phyloP scores from a whole-genome alignment of 2,797 vertebrate species.

The Parauchenoglanis ngamensis region DNA sequence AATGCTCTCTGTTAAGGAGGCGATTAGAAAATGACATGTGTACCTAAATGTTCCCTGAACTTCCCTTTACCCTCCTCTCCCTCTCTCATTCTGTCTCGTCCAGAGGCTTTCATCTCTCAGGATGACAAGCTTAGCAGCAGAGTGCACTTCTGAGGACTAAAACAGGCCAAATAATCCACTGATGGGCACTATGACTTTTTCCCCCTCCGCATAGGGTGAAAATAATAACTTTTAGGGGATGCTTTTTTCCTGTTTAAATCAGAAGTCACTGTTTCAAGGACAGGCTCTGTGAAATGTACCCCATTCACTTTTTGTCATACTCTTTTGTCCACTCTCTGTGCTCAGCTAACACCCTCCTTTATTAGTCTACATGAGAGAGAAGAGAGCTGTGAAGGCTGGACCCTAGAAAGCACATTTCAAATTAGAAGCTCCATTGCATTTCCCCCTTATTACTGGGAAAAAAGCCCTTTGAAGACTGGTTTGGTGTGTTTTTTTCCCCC shows the following conservation, averaged over 20 bases:
- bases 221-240: conserved; percentile 53
- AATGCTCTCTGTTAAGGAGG: conserved; percentile 61
- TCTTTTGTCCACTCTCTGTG: conserved; percentile 33
- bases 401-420: conserved; percentile 43
- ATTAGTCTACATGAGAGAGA: conserved; percentile 47
- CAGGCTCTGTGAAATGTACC: conserved; percentile 36
- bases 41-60: conserved; percentile 69
- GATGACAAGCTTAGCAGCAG: conserved; percentile 62
- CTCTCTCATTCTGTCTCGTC: conserved; percentile 19
- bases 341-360: conserved; percentile 37
- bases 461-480: conserved; percentile 48
- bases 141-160: conserved; percentile 69
- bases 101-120: conserved; percentile 71
- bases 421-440: conserved; percentile 42
- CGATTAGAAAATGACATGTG: conserved; percentile 64
- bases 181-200: conserved; percentile 49
- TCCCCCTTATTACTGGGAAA: conserved; percentile 24
- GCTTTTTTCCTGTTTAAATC: conserved; percentile 47
- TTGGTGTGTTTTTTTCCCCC: conserved; percentile 7
- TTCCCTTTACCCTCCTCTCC: conserved; percentile 59
- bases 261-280: conserved; percentile 49
- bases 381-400: conserved; percentile 28
- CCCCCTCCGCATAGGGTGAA: conserved; percentile 37
- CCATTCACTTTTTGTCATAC: not conserved
- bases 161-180: conserved; percentile 60